Conservation (phyloP, 2,797 vertebrate species). For the Coccyzus lansbergi region DNA sequence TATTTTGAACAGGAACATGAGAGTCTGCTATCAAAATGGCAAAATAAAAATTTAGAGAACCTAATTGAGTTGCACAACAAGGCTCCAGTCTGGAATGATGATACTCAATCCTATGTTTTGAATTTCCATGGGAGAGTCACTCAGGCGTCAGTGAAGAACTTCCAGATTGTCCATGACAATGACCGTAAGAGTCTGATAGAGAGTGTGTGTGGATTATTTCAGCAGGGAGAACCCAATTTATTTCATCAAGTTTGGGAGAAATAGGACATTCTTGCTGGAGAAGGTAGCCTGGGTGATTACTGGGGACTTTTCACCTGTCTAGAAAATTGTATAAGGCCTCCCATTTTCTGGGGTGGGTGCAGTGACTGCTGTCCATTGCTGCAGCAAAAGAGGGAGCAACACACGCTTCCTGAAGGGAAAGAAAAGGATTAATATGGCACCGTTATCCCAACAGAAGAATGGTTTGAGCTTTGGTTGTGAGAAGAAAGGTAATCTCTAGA, state of each 20-base stretch:
- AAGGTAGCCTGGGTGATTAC: not conserved
- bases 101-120: conserved; percentile 95
- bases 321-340: not conserved
- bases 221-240: not conserved
- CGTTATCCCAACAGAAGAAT: not conserved
- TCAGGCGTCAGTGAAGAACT: conserved; percentile 97
- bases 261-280: not conserved
- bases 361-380: not conserved
- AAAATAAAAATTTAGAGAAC: conserved; percentile 88
- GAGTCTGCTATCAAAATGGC: conserved; percentile 91
- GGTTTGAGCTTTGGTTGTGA: not conserved
- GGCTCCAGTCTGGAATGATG: conserved; percentile 96
- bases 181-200: conserved; percentile 85
- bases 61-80: conserved; percentile 97
- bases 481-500: not conserved
- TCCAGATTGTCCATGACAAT: conserved; percentile 96
- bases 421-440: not conserved
- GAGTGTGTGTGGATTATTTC: not conserved
- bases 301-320: not conserved
- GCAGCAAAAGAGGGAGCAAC: not conserved
- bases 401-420: not conserved
- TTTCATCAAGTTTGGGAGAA: not conserved
- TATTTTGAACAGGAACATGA: conserved; percentile 86
- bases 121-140: conserved; percentile 98
- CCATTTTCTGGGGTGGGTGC: not conserved